phyloP scores from a whole-genome alignment of 2,113 vertebrate genomes.

The Pontoporia blainvillei region DNA sequence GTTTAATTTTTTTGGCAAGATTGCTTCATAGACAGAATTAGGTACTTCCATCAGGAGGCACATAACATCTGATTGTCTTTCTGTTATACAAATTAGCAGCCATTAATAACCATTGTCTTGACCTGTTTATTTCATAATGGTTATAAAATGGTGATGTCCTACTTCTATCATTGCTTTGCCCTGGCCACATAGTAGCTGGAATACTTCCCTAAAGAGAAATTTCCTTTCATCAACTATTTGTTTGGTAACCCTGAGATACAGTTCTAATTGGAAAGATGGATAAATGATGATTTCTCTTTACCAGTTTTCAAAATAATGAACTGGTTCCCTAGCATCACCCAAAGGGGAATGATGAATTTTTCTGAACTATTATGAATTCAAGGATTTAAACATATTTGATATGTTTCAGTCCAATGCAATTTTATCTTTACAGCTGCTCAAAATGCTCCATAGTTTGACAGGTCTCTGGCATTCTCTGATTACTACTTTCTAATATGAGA shows the following conservation, averaged over 20 bases:
- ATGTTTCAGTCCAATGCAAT: background rate
- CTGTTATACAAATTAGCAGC: background rate
- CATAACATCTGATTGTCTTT: background rate
- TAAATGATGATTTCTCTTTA: background rate
- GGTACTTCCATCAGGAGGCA: background rate
- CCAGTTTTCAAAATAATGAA: background rate
- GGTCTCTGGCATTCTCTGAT: background rate
- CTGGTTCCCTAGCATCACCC: background rate
- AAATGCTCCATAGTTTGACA: background rate
- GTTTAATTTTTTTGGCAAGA: background rate
- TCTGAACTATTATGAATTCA: background rate
- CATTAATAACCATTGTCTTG: background rate
- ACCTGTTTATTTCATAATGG: background rate
- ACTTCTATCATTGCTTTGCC: background rate
- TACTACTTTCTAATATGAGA: background rate
- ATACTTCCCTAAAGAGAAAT: background rate
- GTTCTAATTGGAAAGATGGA: background rate
- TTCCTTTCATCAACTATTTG: background rate
- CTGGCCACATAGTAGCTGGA: background rate
- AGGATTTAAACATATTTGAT: background rate
- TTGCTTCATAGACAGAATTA: background rate
- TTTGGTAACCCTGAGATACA: background rate
- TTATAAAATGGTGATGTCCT: background rate
- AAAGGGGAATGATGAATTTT: background rate
- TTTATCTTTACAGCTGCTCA: background rate